phyloP scores from a whole-genome alignment of 2,888 invertebrate species.

The Caenorhabditis sp. region DNA sequence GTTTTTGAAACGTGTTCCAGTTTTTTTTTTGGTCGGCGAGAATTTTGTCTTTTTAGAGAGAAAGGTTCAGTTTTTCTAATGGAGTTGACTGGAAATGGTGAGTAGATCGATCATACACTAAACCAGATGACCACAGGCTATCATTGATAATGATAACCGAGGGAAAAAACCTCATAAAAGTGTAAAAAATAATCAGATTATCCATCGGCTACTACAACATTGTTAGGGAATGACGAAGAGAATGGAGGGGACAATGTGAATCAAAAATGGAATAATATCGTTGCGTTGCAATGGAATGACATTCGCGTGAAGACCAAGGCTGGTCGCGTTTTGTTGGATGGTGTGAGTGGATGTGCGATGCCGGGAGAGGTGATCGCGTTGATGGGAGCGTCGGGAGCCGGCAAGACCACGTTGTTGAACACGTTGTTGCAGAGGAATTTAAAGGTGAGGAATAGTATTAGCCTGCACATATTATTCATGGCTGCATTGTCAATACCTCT shows the following conservation, averaged over 20 bases:
- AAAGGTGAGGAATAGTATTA: slow-evolving; percentile 24
- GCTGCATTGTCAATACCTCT: too few relatives aligned
- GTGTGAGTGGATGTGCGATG: slow-evolving; percentile 56
- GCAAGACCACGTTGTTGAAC: slow-evolving; percentile 92
- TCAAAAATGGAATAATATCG: slow-evolving; percentile 5
- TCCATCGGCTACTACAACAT: not conserved
- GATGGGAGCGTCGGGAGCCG: slow-evolving; percentile 79
- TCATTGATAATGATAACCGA: too few relatives aligned
- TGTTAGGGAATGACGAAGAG: not conserved
- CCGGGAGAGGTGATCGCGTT: slow-evolving; percentile 69
- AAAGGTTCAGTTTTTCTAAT: not conserved
- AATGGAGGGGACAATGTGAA: not conserved
- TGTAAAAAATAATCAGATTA: not conserved
- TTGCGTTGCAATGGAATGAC: slow-evolving; percentile 59
- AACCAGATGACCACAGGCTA: not conserved
- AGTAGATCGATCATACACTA: too few relatives aligned
- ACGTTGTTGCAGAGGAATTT: slow-evolving; percentile 76
- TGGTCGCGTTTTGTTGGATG: slow-evolving; percentile 56
- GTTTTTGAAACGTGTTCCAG: too few relatives aligned
- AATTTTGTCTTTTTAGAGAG: not conserved
- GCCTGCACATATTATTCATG: too few relatives aligned
- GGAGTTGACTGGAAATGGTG: not conserved
- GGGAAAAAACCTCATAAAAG: not conserved
- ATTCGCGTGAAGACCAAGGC: slow-evolving; percentile 50
- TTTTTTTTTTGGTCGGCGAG: not conserved